These are phyloP conservation scores for Cylas formicarius DNA, from an alignment of 1,140 invertebrate genomes.

Conservation along the genomic window DNA sequence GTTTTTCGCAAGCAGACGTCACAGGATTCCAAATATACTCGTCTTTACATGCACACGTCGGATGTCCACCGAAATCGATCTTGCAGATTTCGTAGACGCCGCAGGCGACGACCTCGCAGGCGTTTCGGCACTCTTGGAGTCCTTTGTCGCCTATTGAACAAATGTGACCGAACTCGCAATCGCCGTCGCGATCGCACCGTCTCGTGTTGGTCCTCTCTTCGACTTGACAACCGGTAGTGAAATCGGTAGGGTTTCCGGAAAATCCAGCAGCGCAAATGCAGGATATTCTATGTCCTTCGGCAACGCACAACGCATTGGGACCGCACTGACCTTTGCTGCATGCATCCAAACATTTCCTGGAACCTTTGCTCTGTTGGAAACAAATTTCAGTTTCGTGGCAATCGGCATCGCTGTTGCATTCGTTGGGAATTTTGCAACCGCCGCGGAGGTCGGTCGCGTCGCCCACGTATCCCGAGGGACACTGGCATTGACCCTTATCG, in stretches of 20 bases:
- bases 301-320: constrained; percentile 79
- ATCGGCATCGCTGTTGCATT: constrained; percentile 71
- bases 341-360: constrained; percentile 75
- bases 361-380: constrained; percentile 68
- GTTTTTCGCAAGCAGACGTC: constrained; percentile 72
- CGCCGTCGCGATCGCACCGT: constrained; percentile 60
- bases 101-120: constrained; percentile 71
- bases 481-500: constrained; percentile 69
- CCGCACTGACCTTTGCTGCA: constrained; percentile 83
- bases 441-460: constrained; percentile 61
- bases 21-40: constrained; percentile 77
- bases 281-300: constrained; percentile 71
- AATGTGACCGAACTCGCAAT: constrained; percentile 61
- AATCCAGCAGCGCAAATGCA: constrained; percentile 79
- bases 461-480: constrained; percentile 70
- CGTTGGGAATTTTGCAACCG: constrained; percentile 63
- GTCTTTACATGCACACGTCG: constrained; percentile 68
- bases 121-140: constrained; percentile 61
- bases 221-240: constrained; percentile 67
- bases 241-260: constrained; percentile 69
- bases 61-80: constrained; percentile 54
- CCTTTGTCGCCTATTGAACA: constrained; percentile 52
- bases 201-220: constrained; percentile 48
- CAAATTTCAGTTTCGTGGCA: constrained; percentile 78
- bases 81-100: constrained; percentile 73